Base-by-base conservation (phyloP, 2,888 invertebrate genomes). In the Polymixis flavicincta region DNA sequence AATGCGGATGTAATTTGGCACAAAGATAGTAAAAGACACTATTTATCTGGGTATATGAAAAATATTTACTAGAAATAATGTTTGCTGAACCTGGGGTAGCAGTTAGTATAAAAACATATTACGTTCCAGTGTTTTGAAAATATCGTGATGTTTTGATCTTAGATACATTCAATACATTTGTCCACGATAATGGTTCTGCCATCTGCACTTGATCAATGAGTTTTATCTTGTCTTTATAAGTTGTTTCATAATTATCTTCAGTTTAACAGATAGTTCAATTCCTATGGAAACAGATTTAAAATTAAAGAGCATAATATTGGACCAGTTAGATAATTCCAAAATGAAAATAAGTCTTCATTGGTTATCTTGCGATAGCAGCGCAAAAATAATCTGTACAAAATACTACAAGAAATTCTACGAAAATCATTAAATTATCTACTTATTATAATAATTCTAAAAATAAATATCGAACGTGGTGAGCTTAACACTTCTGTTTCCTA, bases 381-480 rank as follows among this genome's bases (percentile, higher is more conserved):
- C 25, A 52, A 55, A 64, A 63, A 48, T 1, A 25, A 13, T 57
- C n/a, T 61, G n/a, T 57, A 63, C 28, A 81, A 67, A 54, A 64
- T 60, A 70, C 65, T 65, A 75, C 50, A 70, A 70, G 45, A 19
- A 71, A 65, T 55, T 64, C 22, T 78, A 79, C 42, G 52, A 84
- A 74, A 76, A 69, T 80, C 85, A 14, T 65, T 17, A 60, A 71
- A 45, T 50, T 78, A 77, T 71, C 67, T 84, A 84, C 63, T 75
- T 85, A 88, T 37, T 84, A 88, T 37, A 80, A 80, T 75, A 79
- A 68, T 25, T 63, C 74, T 84, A 84, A 76, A 69, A 63, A 76
- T 80, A 78, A 69, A 84, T 84, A 84, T 91, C 91, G 96, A 92
- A 96, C 96, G 95, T 96, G 96, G 96, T 96, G 95, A 95, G 95